These are phyloP conservation scores for Bugulina stolonifera DNA, from an alignment of 2,888 invertebrate genomes.

Conservation along the genomic window DNA sequence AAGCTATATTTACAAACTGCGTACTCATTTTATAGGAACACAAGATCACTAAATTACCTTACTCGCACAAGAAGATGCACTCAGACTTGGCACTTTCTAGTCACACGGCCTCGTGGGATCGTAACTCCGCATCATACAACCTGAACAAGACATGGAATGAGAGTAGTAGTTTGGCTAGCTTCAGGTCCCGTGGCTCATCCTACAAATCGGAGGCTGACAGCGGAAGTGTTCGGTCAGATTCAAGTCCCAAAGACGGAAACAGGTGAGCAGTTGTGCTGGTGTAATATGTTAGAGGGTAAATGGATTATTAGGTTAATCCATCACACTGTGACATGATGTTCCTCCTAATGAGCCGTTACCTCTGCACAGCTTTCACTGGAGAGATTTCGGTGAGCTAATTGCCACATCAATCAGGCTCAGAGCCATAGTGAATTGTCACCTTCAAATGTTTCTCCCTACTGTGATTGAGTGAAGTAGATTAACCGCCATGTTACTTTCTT, in stretches of 20 bases:
- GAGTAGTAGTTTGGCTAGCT: constrained; percentile 1
- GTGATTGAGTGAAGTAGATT: too few relatives aligned
- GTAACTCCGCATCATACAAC: not conserved
- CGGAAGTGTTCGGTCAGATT: constrained; percentile 6
- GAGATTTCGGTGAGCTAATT: not conserved
- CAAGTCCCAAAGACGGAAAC: not conserved
- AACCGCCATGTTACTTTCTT: too few relatives aligned
- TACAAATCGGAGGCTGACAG: constrained; percentile 8
- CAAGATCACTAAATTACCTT: constrained; percentile 21
- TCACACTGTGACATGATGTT: too few relatives aligned
- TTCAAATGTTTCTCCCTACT: too few relatives aligned
- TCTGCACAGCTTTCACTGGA: too few relatives aligned
- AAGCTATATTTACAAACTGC: too few relatives aligned
- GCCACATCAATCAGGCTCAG: not conserved
- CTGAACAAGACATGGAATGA: constrained; percentile 24
- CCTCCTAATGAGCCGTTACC: too few relatives aligned
- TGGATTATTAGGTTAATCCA: not conserved
- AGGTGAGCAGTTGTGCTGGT: not conserved
- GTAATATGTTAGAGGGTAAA: not conserved
- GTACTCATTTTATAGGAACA: constrained; percentile 15
- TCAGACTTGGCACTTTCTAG: constrained; percentile 4
- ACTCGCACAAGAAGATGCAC: constrained; percentile 25
- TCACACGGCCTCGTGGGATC: constrained; percentile 19
- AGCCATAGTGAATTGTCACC: not conserved
- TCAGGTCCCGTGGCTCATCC: constrained; percentile 20